Evolutionary conservation across 2,113 vertebrate species (phyloP), one percentile per base, ranked within the genome.

Genomic region (Oncorhynchus nerka): DNA sequence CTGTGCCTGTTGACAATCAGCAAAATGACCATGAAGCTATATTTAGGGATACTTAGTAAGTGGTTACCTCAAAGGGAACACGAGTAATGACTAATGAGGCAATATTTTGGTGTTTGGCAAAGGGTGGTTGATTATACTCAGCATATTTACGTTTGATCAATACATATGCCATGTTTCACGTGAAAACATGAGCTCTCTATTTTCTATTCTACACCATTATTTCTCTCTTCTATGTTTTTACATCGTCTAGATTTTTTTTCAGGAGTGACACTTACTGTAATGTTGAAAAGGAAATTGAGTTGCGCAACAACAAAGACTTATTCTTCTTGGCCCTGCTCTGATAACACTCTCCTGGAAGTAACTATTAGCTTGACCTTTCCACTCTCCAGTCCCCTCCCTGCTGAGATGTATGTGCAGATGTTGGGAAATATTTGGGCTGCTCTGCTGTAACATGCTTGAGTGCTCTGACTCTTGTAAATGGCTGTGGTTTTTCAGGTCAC

Each of bases 1-100:
- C 78, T 78, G 75, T 80, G 71, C 70, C 74, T 74, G 30, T 68
- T 79, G 62, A 62, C 68, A 71, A 71, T 70, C 74, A 71, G 75
- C 32, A 66, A 70, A 74, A 72, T 66, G 62, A 20, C 70, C 39
- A 64, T 84, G 79, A 81, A 79, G 75, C 74, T 48, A 72, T 24
- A 22, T 19, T 20, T 30, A 22, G 28, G 49, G 20, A 61, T 20
- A 26, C 74, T 79, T 77, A 79, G 75, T 78, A 57, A 79, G 64
- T 2, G 30, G 13, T 55, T 51, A 16, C 11, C 49, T 51, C 12
- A 5, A 12, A 51, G 11, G 15, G 49, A 51, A 55, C 15, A 55
- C 19, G 51, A 55, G 13, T 55, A 55, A 55, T 55, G 51, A 19
- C 15, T 19, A 16, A 55, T 19, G 3, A 19, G 12, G 51, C 51